Percentiles rank a stretch among this genome's conserved stretches.
Conservation (phyloP, 2,797 vertebrate species). For the Hapalemur alaotrensis region DNA sequence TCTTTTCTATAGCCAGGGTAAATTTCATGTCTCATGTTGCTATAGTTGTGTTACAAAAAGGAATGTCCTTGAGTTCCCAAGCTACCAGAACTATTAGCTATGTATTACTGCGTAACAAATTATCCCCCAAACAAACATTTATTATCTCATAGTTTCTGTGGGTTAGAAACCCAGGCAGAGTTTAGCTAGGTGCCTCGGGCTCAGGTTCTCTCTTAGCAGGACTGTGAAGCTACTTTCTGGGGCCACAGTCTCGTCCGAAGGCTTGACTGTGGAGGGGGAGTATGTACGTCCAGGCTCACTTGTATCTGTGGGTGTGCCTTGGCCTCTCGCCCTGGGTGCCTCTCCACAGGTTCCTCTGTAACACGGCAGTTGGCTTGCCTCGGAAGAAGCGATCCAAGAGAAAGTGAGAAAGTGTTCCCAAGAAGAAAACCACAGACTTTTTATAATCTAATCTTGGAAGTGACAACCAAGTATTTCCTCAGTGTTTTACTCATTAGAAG, state of each 20-base stretch:
- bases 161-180: neutral
- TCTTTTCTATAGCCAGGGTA: neutral
- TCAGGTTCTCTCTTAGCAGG: neutral
- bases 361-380: neutral
- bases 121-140: neutral
- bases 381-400: neutral
- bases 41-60: neutral
- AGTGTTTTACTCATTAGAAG: neutral
- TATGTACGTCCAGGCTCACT: neutral
- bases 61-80: neutral
- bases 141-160: neutral
- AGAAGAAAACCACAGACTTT: neutral
- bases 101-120: neutral
- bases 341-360: neutral
- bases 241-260: neutral
- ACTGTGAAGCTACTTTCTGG: neutral
- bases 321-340: neutral
- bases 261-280: rapidly evolving
- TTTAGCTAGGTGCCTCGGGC: too few species aligned
- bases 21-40: neutral
- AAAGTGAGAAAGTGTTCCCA: neutral
- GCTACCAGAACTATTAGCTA: neutral
- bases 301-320: neutral
- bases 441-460: neutral
- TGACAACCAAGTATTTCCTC: neutral